Conservation (phyloP, 1,140 invertebrate genomes). For the Procambarus clarkii region DNA sequence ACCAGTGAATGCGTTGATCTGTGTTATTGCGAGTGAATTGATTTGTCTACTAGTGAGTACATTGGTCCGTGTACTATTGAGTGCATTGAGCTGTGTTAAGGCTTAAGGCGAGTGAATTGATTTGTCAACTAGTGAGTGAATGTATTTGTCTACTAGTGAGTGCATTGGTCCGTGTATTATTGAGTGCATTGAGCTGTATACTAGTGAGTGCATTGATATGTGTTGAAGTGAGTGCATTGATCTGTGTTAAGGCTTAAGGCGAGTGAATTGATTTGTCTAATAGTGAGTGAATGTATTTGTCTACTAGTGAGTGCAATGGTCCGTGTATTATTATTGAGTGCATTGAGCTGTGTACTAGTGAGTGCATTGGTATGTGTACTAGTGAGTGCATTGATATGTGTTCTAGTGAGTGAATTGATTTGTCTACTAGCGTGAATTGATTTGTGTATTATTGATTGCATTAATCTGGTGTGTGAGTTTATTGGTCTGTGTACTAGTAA, state of each 20-base stretch:
- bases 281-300: background rate
- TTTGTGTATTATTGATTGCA: too few species aligned
- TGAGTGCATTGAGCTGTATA: background rate
- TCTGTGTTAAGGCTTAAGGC: too few species aligned
- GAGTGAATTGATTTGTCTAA: background rate
- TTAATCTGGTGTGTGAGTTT: background rate
- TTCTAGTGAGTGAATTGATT: background rate
- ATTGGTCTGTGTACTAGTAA: background rate
- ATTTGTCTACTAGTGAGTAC: background rate
- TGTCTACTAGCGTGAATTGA: background rate
- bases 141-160: background rate
- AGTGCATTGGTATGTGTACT: background rate
- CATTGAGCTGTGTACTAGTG: background rate
- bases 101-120: too few species aligned
- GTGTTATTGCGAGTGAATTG: too few species aligned
- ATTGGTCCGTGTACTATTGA: background rate
- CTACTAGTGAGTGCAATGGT: background rate
- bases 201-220: background rate
- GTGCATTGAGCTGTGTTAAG: too few species aligned
- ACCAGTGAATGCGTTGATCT: too few species aligned
- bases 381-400: background rate
- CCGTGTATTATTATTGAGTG: background rate
- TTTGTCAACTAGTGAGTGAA: background rate
- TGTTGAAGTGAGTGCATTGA: background rate
- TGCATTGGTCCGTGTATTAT: background rate